Percentiles rank a stretch among this genome's conserved stretches.
Evolutionary conservation across 2,888 invertebrate genomes (phyloP).

Genomic region (Eupithecia pulchellata): DNA sequence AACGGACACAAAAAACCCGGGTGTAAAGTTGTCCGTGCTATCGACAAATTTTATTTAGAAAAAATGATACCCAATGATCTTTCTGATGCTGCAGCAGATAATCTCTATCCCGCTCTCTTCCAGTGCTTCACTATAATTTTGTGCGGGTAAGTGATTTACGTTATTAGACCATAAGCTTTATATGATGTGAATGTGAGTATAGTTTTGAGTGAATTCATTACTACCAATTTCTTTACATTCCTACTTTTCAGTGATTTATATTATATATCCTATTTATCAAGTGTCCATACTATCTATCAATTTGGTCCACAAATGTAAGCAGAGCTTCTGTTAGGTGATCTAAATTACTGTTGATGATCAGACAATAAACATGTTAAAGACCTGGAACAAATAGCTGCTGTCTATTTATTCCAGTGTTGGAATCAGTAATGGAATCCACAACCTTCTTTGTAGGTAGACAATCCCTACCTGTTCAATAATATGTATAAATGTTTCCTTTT

Average conservation of each 20-base stretch:
- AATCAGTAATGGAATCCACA: too few species aligned
- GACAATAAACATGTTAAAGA: not conserved
- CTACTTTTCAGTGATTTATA: too few species aligned
- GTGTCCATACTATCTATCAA: too few species aligned
- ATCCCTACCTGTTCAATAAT: not conserved
- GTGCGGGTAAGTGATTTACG: constrained; percentile 89
- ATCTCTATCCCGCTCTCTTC: constrained; percentile 95
- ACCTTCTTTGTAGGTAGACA: too few species aligned
- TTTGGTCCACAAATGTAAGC: not conserved
- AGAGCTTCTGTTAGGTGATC: not conserved
- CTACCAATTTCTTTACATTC: too few species aligned
- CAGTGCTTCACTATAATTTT: constrained; percentile 96
- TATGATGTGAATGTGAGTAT: not conserved
- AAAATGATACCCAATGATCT: constrained; percentile 39
- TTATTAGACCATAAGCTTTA: not conserved
- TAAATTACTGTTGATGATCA: not conserved
- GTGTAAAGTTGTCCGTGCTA: not conserved
- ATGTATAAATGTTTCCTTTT: constrained; percentile 35
- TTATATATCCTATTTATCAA: too few species aligned
- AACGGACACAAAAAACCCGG: not conserved
- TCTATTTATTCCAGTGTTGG: too few species aligned
- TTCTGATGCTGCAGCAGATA: constrained; percentile 86
- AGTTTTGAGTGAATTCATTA: not conserved
- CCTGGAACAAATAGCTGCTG: not conserved
- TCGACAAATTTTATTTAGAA: not conserved